Conservation (phyloP, 2,888 invertebrate genomes). For the Hofmannophila pseudospretella region DNA sequence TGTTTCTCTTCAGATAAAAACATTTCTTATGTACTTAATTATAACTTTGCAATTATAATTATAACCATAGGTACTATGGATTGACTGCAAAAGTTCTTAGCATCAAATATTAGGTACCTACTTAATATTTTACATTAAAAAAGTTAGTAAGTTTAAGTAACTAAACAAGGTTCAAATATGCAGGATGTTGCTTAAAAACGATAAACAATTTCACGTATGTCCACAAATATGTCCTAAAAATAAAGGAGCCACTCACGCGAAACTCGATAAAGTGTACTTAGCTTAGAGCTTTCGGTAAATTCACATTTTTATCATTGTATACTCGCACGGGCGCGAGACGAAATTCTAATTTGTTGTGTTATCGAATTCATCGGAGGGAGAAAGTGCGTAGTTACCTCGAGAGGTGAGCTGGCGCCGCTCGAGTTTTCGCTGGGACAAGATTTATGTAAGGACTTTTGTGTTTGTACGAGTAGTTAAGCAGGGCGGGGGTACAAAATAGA, state of each 20-base stretch:
- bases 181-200: too few relatives aligned
- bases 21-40: too few relatives aligned
- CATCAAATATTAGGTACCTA: too few relatives aligned
- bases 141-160: too few relatives aligned
- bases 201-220: slow-evolving; percentile 26
- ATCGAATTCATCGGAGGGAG: slow-evolving; percentile 55
- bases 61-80: too few relatives aligned
- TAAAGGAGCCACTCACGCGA: slow-evolving; percentile 45
- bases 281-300: slow-evolving; percentile 42
- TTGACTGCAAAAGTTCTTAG: too few relatives aligned
- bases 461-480: slow-evolving; percentile 73
- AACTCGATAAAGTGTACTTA: slow-evolving; percentile 47
- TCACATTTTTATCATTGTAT: slow-evolving; percentile 48
- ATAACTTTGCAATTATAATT: too few relatives aligned
- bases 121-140: too few relatives aligned
- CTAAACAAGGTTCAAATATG: too few relatives aligned
- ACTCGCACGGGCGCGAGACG: slow-evolving; percentile 32
- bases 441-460: slow-evolving; percentile 77
- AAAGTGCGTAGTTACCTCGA: slow-evolving; percentile 51
- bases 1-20: too few relatives aligned
- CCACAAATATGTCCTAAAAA: slow-evolving; percentile 42
- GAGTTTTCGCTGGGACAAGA: slow-evolving; percentile 66
- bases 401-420: slow-evolving; percentile 58
- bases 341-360: slow-evolving; percentile 63
- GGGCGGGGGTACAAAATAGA: too few relatives aligned